Percentiles rank a stretch among this genome's conserved stretches.
Evolutionary conservation across 2,797 vertebrate genomes (phyloP).

Genomic region (Acrossocheilus wenchowensis): DNA sequence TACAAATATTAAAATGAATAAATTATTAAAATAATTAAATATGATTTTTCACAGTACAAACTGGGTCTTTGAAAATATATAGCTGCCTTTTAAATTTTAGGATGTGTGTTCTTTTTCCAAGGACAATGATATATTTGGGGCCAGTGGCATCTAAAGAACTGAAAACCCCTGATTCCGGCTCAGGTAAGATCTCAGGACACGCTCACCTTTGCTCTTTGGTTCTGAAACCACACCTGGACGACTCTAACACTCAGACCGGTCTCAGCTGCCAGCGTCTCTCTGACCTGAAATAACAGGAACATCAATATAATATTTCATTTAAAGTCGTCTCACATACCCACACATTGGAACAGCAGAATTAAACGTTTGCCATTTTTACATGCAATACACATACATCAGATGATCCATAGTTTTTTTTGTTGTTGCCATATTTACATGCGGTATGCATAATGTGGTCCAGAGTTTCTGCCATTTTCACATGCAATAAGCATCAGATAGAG

Average conservation of each 20-base stretch:
- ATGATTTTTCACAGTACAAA: not conserved
- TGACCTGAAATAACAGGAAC: slow-evolving; percentile 77
- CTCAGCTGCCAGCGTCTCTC: slow-evolving; percentile 93
- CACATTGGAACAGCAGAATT: not conserved
- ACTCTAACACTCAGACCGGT: slow-evolving; percentile 93
- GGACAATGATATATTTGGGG: not conserved
- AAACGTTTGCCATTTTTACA: not conserved
- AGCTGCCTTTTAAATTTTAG: not conserved
- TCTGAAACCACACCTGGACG: slow-evolving; percentile 97
- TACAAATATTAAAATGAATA: not conserved
- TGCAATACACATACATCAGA: not conserved
- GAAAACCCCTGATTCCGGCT: not conserved
- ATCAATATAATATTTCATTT: not conserved
- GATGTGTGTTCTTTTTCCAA: not conserved
- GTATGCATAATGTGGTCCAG: not conserved
- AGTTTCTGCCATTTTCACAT: not conserved
- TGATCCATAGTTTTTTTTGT: too few relatives aligned
- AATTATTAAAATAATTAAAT: not conserved
- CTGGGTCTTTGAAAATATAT: not conserved
- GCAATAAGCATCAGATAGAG: not conserved
- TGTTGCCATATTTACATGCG: too few relatives aligned
- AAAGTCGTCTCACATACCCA: not conserved
- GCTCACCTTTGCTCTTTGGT: slow-evolving; percentile 94
- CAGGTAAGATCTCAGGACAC: not conserved
- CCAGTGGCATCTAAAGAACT: too few relatives aligned